Base-by-base conservation (phyloP, 1,140 invertebrate species). In the Scaptomyza graminum region DNA sequence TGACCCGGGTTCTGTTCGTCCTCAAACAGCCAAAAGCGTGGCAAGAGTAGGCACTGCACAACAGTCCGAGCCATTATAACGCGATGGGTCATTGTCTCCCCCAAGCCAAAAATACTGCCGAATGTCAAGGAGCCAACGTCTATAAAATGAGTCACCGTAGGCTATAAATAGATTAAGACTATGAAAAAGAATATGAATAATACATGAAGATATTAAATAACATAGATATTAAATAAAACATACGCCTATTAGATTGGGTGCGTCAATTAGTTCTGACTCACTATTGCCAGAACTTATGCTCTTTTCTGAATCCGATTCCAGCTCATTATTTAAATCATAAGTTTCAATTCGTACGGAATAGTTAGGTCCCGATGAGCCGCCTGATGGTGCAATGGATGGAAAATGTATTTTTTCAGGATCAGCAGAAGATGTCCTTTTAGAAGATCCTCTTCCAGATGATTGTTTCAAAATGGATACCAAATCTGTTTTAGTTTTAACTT, bases 21-120 rank as follows among this genome's bases (percentile, higher is more conserved):
- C 66, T 93, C 91, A 6, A 93, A 72, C 2, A 95, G 79, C 92
- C 93, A 94, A 71, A 93, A 94, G n/a, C 93, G 90, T 0, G 94
- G 94, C 18, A 95, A 90, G 5, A 94, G 61, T 11, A 95, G 78
- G 72, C 94, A 94, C 67, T 92, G 92, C 0, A 93, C 92, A 9
- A 90, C 85, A 4, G 92, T 93, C 15, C 91, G 78, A 0, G 94
- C 92, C 63, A 94, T 92, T 8, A 95, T 92, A 13, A 93, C 90
- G 3, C 94, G 91, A 80, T 93, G 91, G 5, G 79, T 59, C 80
- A 94, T 92, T 43, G 92, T 79, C 70, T 94, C 94, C 2, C 94
- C 94, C 82, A 92, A 47, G 0, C 91, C 91, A 50, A 92, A 92
- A 7, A 92, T 79, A 0, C 78, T 85, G 9, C 91, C 91, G 31